Evolutionary conservation across 2,797 vertebrate species (phyloP).

Genomic region (Triplophysa yarkandensis): DNA sequence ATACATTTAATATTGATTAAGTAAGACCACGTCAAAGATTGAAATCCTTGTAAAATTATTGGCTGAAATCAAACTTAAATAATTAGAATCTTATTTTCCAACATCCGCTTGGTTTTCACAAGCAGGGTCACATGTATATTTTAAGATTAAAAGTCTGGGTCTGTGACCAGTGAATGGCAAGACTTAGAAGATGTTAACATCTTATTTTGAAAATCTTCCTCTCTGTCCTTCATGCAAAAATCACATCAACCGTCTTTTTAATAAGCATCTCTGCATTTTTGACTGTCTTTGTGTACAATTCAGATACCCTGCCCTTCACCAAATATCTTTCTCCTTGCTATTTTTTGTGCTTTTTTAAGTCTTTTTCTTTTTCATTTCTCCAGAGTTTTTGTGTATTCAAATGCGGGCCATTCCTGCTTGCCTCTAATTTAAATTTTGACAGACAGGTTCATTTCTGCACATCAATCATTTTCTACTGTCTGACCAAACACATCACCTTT

Average conservation of each 20-base stretch:
- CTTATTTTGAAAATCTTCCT: too few relatives aligned
- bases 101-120: too few relatives aligned
- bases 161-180: neutral
- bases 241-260: constrained; percentile 11
- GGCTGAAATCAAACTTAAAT: too few relatives aligned
- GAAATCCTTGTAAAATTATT: too few relatives aligned
- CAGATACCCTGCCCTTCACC: constrained; percentile 11
- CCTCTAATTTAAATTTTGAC: constrained; percentile 44
- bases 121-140: too few relatives aligned
- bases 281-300: constrained; percentile 13
- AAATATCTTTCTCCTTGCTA: neutral
- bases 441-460: constrained; percentile 35
- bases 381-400: constrained; percentile 26
- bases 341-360: neutral
- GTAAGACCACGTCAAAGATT: too few relatives aligned
- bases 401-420: constrained; percentile 9
- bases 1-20: too few relatives aligned
- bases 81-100: too few relatives aligned
- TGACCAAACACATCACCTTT: constrained; percentile 37
- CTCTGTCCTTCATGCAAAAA: too few relatives aligned
- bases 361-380: neutral
- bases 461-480: constrained; percentile 48
- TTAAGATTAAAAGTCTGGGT: neutral
- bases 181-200: too few relatives aligned
- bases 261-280: constrained; percentile 15